Percentiles rank a stretch among this genome's conserved stretches.
Evolutionary conservation across 2,888 invertebrate genomes (phyloP).

Genomic region (Papilio gigon): DNA sequence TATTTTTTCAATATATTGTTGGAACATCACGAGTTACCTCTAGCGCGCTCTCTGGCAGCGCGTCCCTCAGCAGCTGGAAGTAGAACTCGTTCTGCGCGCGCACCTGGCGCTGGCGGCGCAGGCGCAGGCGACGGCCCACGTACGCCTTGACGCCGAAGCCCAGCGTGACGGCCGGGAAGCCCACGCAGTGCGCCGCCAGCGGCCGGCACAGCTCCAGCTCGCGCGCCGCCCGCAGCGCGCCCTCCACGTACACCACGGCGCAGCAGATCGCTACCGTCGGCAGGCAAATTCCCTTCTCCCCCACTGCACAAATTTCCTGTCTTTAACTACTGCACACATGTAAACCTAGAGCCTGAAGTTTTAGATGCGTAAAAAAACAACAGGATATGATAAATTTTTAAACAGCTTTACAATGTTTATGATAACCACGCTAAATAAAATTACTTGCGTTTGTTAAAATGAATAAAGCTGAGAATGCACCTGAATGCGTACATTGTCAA

Average conservation of each 20-base stretch:
- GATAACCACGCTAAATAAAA: no score
- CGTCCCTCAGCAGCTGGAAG: slow-evolving; percentile 94
- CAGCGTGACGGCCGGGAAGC: slow-evolving; percentile 96
- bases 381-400: no score
- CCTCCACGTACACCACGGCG: slow-evolving; percentile 96
- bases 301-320: slow-evolving; percentile 64
- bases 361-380: no score
- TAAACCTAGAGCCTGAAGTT: background rate
- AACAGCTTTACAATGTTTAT: background rate
- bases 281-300: slow-evolving; percentile 95
- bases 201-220: slow-evolving; percentile 95
- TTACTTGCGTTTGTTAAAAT: no score
- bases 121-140: slow-evolving; percentile 93
- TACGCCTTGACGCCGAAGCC: slow-evolving; percentile 97
- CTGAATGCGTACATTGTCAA: no score
- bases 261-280: slow-evolving; percentile 97
- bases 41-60: slow-evolving; percentile 85
- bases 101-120: slow-evolving; percentile 95
- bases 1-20: no score
- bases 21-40: slow-evolving; percentile 54
- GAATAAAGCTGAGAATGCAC: no score
- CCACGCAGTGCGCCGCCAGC: slow-evolving; percentile 97
- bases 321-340: background rate
- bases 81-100: slow-evolving; percentile 98
- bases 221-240: slow-evolving; percentile 87